Conservation (phyloP, 2,113 vertebrate species). For the Pollimyrus isidori region DNA sequence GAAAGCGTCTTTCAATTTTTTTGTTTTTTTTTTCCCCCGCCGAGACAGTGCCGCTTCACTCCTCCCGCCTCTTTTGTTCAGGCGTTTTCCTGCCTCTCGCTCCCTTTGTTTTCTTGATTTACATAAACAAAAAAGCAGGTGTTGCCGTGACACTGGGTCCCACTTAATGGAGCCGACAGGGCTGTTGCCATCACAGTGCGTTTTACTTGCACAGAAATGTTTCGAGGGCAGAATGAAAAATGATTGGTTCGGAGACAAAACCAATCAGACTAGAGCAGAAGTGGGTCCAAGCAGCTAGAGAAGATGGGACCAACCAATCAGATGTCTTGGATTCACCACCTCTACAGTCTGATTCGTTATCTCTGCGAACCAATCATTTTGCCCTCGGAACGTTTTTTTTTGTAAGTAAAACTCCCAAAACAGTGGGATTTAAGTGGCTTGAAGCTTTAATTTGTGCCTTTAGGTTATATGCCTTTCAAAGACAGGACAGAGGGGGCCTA, state of each 20-base stretch:
- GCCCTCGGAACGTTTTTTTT: too few relatives aligned
- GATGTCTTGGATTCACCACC: too few relatives aligned
- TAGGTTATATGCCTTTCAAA: not conserved
- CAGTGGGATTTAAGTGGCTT: not conserved
- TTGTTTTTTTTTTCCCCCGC: not conserved
- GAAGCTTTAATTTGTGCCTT: not conserved
- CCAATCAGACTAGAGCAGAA: too few relatives aligned
- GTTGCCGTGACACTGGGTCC: not conserved
- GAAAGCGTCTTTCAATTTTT: not conserved
- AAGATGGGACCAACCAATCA: too few relatives aligned
- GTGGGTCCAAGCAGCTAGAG: not conserved
- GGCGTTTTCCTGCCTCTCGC: constrained; percentile 14
- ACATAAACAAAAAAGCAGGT: constrained; percentile 16
- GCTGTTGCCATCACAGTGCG: not conserved
- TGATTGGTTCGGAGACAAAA: too few relatives aligned
- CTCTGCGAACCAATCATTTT: too few relatives aligned
- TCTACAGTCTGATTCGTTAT: too few relatives aligned
- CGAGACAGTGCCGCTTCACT: not conserved
- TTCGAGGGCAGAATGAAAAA: too few relatives aligned
- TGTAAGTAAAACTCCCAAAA: too few relatives aligned
- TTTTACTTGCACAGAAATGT: too few relatives aligned
- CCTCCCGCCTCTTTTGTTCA: constrained; percentile 8
- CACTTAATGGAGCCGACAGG: not conserved
- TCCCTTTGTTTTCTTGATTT: constrained; percentile 27
- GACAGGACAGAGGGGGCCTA: not conserved